Percentiles rank a stretch among this genome's conserved stretches.
Evolutionary conservation across 2,888 invertebrate species (phyloP).

Genomic region (Scaptomyza reducta): DNA sequence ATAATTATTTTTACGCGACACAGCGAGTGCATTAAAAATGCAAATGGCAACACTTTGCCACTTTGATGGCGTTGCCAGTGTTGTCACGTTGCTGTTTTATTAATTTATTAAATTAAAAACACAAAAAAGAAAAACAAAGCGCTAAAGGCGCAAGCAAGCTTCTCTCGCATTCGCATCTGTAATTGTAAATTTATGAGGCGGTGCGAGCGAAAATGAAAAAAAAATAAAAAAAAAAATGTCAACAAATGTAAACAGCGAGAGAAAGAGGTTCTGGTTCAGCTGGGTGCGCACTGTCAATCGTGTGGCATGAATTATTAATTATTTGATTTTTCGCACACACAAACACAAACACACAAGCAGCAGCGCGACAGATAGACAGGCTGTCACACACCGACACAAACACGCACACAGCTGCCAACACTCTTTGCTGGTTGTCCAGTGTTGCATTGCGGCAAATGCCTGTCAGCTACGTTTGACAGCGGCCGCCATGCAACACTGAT

Average conservation of each 20-base stretch:
- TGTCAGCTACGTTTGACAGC: conserved; percentile 60
- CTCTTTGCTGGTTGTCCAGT: conserved; percentile 39
- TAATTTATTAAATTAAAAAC: conserved; percentile 78
- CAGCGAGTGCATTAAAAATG: conserved; percentile 80
- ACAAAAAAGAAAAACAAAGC: conserved; percentile 45
- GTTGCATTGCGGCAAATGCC: conserved; percentile 75
- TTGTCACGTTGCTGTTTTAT: conserved; percentile 80
- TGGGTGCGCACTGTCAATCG: conserved; percentile 73
- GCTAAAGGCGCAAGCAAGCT: conserved; percentile 34
- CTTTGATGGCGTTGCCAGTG: conserved; percentile 76
- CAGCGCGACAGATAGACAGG: conserved; percentile 10
- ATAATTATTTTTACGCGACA: conserved; percentile 81
- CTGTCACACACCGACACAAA: conserved; percentile 5
- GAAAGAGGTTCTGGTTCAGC: conserved; percentile 45
- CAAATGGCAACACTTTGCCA: conserved; percentile 83
- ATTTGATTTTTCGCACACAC: conserved; percentile 71
- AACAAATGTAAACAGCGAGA: conserved; percentile 30
- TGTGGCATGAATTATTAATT: conserved; percentile 80
- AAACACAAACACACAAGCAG: conserved; percentile 16
- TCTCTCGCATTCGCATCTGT: conserved; percentile 62
- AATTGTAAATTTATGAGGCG: conserved; percentile 77
- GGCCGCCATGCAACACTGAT: conserved; percentile 46
- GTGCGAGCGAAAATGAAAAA: conserved; percentile 28
- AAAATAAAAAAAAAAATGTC: not conserved
- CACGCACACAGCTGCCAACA: conserved; percentile 21